Conservation (phyloP, 2,888 invertebrate species). For the Parasteatoda lunata region DNA sequence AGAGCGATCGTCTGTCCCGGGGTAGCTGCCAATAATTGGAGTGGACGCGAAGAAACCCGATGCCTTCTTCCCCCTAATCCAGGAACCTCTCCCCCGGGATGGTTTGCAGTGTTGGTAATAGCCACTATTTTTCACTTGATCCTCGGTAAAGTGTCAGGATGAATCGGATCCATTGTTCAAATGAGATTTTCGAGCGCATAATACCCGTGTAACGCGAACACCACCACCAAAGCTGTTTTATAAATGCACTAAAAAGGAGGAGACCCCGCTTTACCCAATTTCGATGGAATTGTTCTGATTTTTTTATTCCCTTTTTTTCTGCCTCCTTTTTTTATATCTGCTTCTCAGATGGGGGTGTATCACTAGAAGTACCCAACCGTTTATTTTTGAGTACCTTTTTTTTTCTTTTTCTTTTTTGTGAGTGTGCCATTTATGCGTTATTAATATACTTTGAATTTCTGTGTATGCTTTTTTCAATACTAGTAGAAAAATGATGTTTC, state of each 20-base stretch:
- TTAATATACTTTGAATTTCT: too few relatives aligned
- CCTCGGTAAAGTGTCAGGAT: slow-evolving; percentile 69
- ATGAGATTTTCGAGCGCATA: slow-evolving; percentile 67
- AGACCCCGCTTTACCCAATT: slow-evolving; percentile 58
- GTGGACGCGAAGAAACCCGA: slow-evolving; percentile 63
- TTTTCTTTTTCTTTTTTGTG: not conserved
- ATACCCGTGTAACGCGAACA: slow-evolving; percentile 68
- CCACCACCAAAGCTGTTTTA: slow-evolving; percentile 67
- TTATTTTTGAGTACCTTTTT: slow-evolving; percentile 10
- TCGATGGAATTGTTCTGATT: slow-evolving; percentile 57
- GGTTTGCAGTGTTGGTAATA: slow-evolving; percentile 63
- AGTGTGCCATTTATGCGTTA: too few relatives aligned
- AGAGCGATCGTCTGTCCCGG: slow-evolving; percentile 64
- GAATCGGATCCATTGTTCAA: slow-evolving; percentile 69
- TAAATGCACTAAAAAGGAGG: slow-evolving; percentile 67
- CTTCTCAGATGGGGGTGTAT: slow-evolving; percentile 28
- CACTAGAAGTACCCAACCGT: slow-evolving; percentile 17
- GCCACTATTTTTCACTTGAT: slow-evolving; percentile 70
- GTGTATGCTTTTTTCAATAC: too few relatives aligned
- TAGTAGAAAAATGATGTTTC: too few relatives aligned
- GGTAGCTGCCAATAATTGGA: slow-evolving; percentile 66
- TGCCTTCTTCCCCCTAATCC: slow-evolving; percentile 44
- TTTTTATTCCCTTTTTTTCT: slow-evolving; percentile 13
- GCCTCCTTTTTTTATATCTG: slow-evolving; percentile 19
- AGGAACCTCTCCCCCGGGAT: slow-evolving; percentile 51